phyloP scores from a whole-genome alignment of 2,113 vertebrate genomes.

The Carassius gibelio region DNA sequence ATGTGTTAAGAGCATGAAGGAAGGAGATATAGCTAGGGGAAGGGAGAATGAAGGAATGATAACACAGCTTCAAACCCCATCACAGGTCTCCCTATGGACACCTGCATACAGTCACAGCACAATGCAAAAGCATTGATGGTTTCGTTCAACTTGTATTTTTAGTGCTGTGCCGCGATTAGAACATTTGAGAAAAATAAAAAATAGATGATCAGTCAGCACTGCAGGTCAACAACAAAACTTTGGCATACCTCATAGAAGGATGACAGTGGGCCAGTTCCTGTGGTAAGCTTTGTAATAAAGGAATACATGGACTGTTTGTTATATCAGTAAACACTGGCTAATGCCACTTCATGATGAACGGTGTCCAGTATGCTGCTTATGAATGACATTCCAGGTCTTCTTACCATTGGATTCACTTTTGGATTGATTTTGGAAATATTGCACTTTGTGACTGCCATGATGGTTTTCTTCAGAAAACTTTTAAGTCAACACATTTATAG shows the following conservation, averaged over 20 bases:
- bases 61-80: conserved; percentile 45
- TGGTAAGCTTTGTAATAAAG: conserved; percentile 77
- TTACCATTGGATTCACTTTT: too few species aligned
- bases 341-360: conserved; percentile 39
- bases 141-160: conserved; percentile 38
- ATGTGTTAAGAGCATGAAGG: conserved; percentile 3
- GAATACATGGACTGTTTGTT: conserved; percentile 69
- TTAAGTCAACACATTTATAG: background rate
- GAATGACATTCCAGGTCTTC: background rate
- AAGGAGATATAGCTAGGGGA: background rate
- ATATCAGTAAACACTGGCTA: conserved; percentile 54
- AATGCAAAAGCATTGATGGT: conserved; percentile 55
- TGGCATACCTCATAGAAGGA: conserved; percentile 74
- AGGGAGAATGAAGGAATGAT: conserved; percentile 35
- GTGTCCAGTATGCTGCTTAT: conserved; percentile 17
- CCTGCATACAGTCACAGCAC: conserved; percentile 47
- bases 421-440: background rate
- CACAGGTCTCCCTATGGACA: conserved; percentile 38
- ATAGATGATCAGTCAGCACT: conserved; percentile 55
- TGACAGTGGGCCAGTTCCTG: conserved; percentile 74
- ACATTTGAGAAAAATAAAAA: conserved; percentile 54
- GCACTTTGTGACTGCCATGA: background rate
- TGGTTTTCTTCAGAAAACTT: background rate
- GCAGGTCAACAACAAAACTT: conserved; percentile 61
- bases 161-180: conserved; percentile 49